A percentile compares a stretch with the other conserved stretches of the same genome.
phyloP scores from a whole-genome alignment of 1,140 invertebrate genomes.

The Zelostemma sp. region DNA sequence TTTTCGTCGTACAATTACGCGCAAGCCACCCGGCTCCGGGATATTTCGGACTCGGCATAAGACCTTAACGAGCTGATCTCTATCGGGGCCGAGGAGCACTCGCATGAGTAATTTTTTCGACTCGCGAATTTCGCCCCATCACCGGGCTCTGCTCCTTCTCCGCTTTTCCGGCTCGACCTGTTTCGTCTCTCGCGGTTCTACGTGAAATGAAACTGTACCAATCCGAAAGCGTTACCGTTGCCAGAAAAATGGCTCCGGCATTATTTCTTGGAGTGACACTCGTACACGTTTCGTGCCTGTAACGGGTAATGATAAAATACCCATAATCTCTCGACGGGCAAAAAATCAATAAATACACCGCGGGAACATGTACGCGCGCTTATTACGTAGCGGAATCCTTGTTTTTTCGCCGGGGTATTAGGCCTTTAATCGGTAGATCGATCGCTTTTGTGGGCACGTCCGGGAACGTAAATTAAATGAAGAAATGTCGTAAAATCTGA shows the following conservation, averaged over 20 bases:
- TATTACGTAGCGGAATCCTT: slow-evolving; percentile 31
- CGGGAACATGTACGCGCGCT: slow-evolving; percentile 16
- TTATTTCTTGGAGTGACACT: neutral
- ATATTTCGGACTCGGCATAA: slow-evolving; percentile 55
- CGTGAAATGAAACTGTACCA: neutral
- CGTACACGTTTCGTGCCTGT: neutral
- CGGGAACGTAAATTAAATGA: slow-evolving; percentile 10
- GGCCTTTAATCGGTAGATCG: slow-evolving; percentile 39
- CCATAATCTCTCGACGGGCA: neutral
- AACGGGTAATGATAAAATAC: neutral
- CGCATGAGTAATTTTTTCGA: slow-evolving; percentile 59
- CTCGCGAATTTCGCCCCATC: neutral
- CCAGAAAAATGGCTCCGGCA: neutral
- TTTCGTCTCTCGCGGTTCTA: neutral
- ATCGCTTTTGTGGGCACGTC: slow-evolving; percentile 37
- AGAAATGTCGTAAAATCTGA: too few relatives aligned
- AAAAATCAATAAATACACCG: slow-evolving; percentile 15
- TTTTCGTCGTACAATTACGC: slow-evolving; percentile 50
- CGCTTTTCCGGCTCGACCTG: neutral
- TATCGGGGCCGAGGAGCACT: slow-evolving; percentile 54
- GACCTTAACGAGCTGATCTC: slow-evolving; percentile 67
- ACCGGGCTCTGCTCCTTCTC: too few relatives aligned
- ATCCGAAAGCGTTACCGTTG: neutral
- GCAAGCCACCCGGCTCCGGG: slow-evolving; percentile 44
- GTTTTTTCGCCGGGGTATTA: slow-evolving; percentile 19